phyloP scores from a whole-genome alignment of 2,113 vertebrate species.

The Sturnira hondurensis region DNA sequence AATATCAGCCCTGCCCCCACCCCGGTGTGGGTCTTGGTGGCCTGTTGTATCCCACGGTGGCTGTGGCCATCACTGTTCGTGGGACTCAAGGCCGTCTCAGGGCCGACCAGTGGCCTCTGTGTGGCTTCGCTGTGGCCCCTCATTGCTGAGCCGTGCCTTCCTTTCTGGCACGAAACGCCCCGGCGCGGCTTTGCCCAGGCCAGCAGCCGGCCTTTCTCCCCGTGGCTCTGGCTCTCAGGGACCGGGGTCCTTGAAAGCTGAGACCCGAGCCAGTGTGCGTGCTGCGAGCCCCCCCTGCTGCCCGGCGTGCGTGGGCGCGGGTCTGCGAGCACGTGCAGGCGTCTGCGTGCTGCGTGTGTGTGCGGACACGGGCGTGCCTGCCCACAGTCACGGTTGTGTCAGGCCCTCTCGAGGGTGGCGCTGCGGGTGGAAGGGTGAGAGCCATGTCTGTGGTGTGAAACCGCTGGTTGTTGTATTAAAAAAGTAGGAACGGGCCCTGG shows the following conservation, averaged over 20 bases:
- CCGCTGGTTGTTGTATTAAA: neutral
- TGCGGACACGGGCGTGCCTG: accelerated
- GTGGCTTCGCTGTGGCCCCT: neutral
- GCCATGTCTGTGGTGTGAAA: accelerated
- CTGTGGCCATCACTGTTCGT: neutral
- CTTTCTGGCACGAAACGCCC: neutral
- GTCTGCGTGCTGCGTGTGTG: accelerated
- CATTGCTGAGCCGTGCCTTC: neutral
- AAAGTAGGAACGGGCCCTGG: neutral
- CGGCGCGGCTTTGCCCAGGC: neutral
- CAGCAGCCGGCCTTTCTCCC: neutral
- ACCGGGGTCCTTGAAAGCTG: neutral
- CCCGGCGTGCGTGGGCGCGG: neutral
- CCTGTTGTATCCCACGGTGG: accelerated
- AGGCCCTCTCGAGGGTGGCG: accelerated
- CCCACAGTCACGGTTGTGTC: accelerated
- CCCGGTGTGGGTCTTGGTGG: accelerated
- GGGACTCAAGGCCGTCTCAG: accelerated
- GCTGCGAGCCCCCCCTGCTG: no score
- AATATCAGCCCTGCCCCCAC: accelerated
- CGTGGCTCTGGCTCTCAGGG: accelerated
- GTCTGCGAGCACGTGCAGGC: no score
- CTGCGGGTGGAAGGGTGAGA: accelerated
- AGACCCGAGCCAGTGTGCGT: neutral
- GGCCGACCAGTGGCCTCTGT: neutral